These are phyloP conservation scores for Saturnia japonica DNA, from an alignment of 2,888 invertebrate genomes.

Conservation along the genomic window DNA sequence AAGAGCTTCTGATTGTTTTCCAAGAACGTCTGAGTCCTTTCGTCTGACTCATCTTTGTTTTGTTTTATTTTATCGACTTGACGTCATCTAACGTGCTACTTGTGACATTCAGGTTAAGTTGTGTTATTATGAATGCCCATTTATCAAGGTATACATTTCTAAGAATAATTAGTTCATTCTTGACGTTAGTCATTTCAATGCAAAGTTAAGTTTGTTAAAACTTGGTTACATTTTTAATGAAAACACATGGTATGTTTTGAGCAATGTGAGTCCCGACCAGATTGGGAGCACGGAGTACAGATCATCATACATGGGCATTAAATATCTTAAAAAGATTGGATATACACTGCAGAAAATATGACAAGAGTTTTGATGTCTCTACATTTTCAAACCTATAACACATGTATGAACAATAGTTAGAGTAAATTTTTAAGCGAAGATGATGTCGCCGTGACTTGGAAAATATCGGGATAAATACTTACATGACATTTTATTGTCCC, in stretches of 20 bases:
- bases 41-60: conserved; percentile 20
- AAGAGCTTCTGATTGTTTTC: conserved; percentile 27
- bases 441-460: too few relatives aligned
- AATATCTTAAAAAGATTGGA: too few relatives aligned
- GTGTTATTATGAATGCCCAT: not conserved
- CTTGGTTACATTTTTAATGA: not conserved
- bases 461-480: too few relatives aligned
- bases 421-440: too few relatives aligned
- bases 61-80: conserved; percentile 8
- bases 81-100: not conserved
- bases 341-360: too few relatives aligned
- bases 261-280: too few relatives aligned
- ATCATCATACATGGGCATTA: too few relatives aligned
- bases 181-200: not conserved
- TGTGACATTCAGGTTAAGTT: not conserved
- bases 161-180: not conserved
- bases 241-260: not conserved
- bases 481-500: too few relatives aligned
- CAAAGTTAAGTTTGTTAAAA: not conserved
- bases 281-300: too few relatives aligned
- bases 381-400: too few relatives aligned
- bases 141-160: not conserved
- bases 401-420: too few relatives aligned
- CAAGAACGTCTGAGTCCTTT: conserved; percentile 24
- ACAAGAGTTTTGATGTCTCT: too few relatives aligned